Percentiles rank a stretch among this genome's conserved stretches.
phyloP scores from a whole-genome alignment of 2,888 invertebrate species.

The Latrodectus elegans region DNA sequence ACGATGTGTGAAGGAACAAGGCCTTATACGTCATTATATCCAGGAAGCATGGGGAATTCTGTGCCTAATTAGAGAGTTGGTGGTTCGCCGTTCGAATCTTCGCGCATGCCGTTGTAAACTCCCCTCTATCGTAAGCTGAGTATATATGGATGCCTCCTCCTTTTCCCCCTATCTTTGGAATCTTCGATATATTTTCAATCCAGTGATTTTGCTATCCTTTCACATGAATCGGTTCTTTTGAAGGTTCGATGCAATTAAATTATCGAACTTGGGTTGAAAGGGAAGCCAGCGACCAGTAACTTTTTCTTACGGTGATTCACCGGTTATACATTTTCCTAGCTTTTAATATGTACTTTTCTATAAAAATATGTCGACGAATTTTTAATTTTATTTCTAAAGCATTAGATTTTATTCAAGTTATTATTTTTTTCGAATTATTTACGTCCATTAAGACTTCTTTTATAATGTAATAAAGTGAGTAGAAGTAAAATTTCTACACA shows the following conservation, averaged over 20 bases:
- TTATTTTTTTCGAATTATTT: too few relatives aligned
- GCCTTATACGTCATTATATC: conserved; percentile 53
- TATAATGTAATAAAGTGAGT: too few relatives aligned
- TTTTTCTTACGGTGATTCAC: too few relatives aligned
- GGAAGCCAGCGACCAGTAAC: not conserved
- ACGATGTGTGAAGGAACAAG: conserved; percentile 56
- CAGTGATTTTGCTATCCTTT: conserved; percentile 28
- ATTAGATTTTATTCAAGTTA: too few relatives aligned
- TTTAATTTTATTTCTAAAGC: too few relatives aligned
- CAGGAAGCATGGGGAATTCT: conserved; percentile 48
- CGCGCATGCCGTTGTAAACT: conserved; percentile 26
- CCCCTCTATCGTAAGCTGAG: not conserved
- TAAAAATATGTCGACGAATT: too few relatives aligned
- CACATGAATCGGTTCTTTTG: conserved; percentile 48
- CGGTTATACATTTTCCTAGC: too few relatives aligned
- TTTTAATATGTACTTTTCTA: too few relatives aligned
- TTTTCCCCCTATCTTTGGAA: not conserved
- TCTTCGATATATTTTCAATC: conserved; percentile 43
- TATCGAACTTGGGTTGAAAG: conserved; percentile 52
- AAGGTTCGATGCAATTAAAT: conserved; percentile 52
- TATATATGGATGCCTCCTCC: not conserved
- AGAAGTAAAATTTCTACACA: too few relatives aligned
- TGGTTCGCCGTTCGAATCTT: not conserved
- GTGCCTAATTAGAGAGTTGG: conserved; percentile 39
- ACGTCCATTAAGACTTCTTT: too few relatives aligned